Conservation (phyloP, 2,113 vertebrate species). For the Podilymbus podiceps region DNA sequence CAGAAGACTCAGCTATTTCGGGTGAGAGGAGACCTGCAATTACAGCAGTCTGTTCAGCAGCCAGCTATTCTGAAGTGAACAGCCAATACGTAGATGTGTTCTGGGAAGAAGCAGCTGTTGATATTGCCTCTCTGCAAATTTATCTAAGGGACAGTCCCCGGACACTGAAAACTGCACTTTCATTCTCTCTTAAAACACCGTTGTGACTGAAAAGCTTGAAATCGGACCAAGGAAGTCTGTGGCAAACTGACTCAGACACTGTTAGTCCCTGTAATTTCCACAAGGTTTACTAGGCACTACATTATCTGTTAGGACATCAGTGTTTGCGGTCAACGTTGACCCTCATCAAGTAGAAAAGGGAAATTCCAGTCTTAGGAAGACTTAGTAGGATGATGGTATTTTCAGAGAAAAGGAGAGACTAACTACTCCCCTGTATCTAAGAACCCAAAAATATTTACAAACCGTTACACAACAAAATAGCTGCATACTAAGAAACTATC, state of each 20-base stretch:
- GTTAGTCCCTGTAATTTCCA: background rate
- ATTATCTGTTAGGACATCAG: background rate
- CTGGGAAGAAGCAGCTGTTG: background rate
- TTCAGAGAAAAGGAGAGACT: background rate
- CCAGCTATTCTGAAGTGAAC: background rate
- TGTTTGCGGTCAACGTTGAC: background rate
- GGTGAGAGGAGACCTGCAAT: background rate
- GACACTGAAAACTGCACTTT: background rate
- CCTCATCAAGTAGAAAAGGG: background rate
- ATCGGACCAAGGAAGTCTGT: background rate
- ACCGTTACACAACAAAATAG: background rate
- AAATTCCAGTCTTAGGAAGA: background rate
- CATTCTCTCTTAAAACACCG: background rate
- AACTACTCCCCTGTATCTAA: background rate
- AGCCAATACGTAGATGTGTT: accelerated
- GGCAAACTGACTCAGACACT: background rate
- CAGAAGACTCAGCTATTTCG: background rate
- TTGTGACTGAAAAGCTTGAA: background rate
- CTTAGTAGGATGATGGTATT: background rate
- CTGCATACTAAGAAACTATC: background rate
- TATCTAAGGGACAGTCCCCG: background rate
- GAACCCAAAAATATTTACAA: slow-evolving; percentile 23
- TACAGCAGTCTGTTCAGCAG: background rate
- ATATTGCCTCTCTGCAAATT: background rate
- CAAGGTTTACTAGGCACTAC: background rate